A percentile compares a stretch with the other conserved stretches of the same genome.
These are phyloP conservation scores for Parazoanthus swiftii DNA, from an alignment of 92 coral and sea anemone genomes.

Conservation along the genomic window DNA sequence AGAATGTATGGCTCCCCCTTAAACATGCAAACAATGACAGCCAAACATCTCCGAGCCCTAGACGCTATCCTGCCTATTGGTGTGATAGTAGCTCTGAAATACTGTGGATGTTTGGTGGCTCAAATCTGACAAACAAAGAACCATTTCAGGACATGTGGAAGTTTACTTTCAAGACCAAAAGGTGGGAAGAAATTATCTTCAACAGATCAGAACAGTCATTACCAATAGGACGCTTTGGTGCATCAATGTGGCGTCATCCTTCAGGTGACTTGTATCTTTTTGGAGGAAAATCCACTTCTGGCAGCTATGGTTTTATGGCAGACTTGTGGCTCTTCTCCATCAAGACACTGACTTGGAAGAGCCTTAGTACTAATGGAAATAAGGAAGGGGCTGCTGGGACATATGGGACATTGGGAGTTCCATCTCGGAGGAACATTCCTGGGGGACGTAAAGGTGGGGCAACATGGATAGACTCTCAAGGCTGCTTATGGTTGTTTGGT, in stretches of 20 bases:
- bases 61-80: constrained; percentile 73
- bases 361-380: constrained; percentile 40
- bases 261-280: constrained; percentile 73
- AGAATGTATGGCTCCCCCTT: constrained; percentile 56
- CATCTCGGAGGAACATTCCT: constrained; percentile 54
- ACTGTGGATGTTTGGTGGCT: constrained; percentile 81
- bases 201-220: neutral
- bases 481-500: constrained; percentile 83
- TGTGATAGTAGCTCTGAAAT: constrained; percentile 63
- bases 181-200: constrained; percentile 54
- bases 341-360: constrained; percentile 48
- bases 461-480: constrained; percentile 64
- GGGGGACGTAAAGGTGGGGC: constrained; percentile 75
- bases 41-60: constrained; percentile 42
- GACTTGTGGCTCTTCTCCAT: constrained; percentile 72
- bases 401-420: constrained; percentile 49
- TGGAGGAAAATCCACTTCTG: constrained; percentile 64
- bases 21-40: constrained; percentile 17
- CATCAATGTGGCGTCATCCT: constrained; percentile 69
- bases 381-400: constrained; percentile 51
- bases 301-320: constrained; percentile 42
- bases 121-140: constrained; percentile 25
- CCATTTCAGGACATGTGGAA: constrained; percentile 72
- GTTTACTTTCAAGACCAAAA: constrained; percentile 52
- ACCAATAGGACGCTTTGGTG: constrained; percentile 53